Base-by-base conservation (phyloP, 2,888 invertebrate genomes). In the Papilio demoleus region DNA sequence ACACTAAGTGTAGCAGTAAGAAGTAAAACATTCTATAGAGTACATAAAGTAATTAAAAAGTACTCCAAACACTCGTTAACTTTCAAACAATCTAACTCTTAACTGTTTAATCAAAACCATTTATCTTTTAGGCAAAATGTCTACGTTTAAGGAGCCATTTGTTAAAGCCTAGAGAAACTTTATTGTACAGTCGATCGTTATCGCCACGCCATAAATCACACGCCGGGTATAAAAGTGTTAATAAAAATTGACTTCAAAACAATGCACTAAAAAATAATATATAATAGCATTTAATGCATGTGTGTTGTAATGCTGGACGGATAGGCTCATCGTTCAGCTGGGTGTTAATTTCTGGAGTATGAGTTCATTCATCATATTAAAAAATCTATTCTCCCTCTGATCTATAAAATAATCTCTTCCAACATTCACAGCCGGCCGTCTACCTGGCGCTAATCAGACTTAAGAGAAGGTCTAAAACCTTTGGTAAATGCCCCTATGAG, bases 41-140 rank as follows among this genome's bases (percentile, higher is more conserved):
- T 31, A 14, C 27, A 40, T 22, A 6, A 45, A 38, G 56, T 34
- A 67, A 67, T 67, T 40, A 58, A 58, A 31, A 63, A 34, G 34
- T 63, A 42, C 12, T 62, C 36, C 24, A 53, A 63, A 24, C 24
- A 45, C 42, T 65, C 61, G 60, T 65, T 61, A 61, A 56, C 34
- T 63, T 59, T 47, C 11, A 59, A 40, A 40, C 64, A 50, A 50
- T 68, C 36, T 45, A 69, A 69, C 65, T 53, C 53, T 56, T 65
- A 65, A 65, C 65, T 68, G 56, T 56, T 36, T 53, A 65, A 56
- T 65, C 53, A 65, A 56, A 59, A 50, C 6, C 64, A 59, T 65
- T 69, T 60, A 61, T 65, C 61, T 61, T 56, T 24, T 22, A 53
- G 24, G 45, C 53, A 56, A 61, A 56, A 53, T 38, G 60, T 56